Conservation (phyloP, 2,797 vertebrate genomes). For the Sebastes jordani region DNA sequence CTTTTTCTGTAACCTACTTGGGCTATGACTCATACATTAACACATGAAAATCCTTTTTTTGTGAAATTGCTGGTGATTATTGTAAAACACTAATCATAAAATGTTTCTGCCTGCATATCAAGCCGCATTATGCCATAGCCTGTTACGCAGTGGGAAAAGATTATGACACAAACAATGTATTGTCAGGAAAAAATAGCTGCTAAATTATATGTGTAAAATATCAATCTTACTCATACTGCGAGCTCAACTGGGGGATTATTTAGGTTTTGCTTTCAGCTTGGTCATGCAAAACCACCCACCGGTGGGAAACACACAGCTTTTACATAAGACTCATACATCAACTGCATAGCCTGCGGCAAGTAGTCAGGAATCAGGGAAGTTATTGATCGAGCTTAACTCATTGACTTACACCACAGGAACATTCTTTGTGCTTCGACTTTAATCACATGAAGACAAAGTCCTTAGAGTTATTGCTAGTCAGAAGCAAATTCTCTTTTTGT, state of each 20-base stretch:
- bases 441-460: background rate
- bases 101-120: background rate
- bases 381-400: constrained; percentile 24
- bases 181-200: constrained; percentile 10
- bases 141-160: background rate
- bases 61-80: background rate
- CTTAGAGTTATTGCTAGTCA: background rate
- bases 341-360: constrained; percentile 8
- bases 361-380: background rate
- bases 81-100: constrained; percentile 4
- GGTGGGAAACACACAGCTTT: constrained; percentile 21
- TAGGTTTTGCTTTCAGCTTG: constrained; percentile 46
- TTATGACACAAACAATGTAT: constrained; percentile 17
- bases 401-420: background rate
- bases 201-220: constrained; percentile 58
- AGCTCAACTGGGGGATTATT: constrained; percentile 52
- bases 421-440: background rate
- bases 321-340: constrained; percentile 25
- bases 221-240: constrained; percentile 39
- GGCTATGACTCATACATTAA: constrained; percentile 22
- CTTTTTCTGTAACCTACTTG: background rate
- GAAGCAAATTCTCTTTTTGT: background rate
- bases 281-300: constrained; percentile 61
- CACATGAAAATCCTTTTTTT: background rate
- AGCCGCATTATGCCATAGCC: background rate